Evolutionary conservation across 2,113 vertebrate genomes (phyloP).

Genomic region (Sclerurus mexicanus): DNA sequence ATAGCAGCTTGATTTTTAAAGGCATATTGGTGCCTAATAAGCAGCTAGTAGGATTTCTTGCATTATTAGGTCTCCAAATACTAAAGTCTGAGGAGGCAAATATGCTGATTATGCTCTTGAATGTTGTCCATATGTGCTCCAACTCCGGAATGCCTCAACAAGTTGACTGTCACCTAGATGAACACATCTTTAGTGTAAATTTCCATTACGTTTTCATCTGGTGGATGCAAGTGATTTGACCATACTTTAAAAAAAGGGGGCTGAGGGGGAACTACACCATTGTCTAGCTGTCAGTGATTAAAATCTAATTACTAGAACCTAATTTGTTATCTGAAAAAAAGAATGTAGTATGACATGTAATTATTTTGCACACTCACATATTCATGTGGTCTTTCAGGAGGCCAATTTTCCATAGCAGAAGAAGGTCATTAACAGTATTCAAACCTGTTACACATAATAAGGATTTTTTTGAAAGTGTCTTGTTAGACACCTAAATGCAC

Average conservation of each 20-base stretch:
- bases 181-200: not conserved
- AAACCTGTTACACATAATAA: not conserved
- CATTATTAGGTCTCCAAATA: not conserved
- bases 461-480: not conserved
- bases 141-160: not conserved
- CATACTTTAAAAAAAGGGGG: accelerated
- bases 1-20: not conserved
- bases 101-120: not conserved
- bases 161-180: not conserved
- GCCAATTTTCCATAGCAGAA: not conserved
- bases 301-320: not conserved
- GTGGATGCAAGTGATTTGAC: not conserved
- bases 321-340: not conserved
- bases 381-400: not conserved
- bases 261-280: not conserved
- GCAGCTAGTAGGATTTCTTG: not conserved
- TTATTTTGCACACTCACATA: not conserved
- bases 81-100: not conserved
- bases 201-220: not conserved
- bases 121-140: not conserved
- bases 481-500: not conserved
- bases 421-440: not conserved
- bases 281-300: not conserved
- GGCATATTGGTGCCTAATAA: not conserved
- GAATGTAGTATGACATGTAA: not conserved